These are phyloP conservation scores for Hippoglossus stenolepis DNA, from an alignment of 2,113 vertebrate genomes.

Conservation along the genomic window DNA sequence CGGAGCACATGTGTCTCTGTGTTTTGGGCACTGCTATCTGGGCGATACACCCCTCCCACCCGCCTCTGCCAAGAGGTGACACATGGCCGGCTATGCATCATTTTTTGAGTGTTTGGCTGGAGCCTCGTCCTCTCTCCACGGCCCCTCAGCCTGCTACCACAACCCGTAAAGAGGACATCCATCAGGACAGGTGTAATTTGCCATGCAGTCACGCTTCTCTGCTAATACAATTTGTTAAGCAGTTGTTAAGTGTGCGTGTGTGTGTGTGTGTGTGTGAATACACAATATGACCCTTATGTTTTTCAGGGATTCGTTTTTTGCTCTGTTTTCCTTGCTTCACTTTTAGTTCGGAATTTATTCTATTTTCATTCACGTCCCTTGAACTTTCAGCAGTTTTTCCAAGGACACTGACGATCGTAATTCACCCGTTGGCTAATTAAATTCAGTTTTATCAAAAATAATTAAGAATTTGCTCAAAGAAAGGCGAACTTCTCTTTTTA, in stretches of 20 bases:
- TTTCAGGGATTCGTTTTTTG: conserved; percentile 13
- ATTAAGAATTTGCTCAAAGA: conserved; percentile 47
- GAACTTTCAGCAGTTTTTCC: conserved; percentile 19
- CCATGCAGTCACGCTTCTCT: conserved; percentile 65
- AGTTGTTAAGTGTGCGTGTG: conserved; percentile 49
- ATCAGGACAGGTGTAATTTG: conserved; percentile 69
- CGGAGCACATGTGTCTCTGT: conserved; percentile 38
- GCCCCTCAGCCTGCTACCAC: conserved; percentile 40
- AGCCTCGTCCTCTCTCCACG: conserved; percentile 30
- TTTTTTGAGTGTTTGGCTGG: conserved; percentile 29
- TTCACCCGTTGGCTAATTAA: conserved; percentile 29
- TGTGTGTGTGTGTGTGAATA: conserved; percentile 1
- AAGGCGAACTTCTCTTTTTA: conserved; percentile 39
- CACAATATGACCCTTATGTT: conserved; percentile 1
- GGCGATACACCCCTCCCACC: conserved; percentile 28
- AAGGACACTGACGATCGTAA: conserved; percentile 3
- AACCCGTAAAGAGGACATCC: conserved; percentile 68
- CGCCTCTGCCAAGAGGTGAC: conserved; percentile 55
- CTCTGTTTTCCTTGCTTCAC: background rate
- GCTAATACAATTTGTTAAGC: conserved; percentile 71
- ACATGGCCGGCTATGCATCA: conserved; percentile 60
- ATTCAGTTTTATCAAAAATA: conserved; percentile 49
- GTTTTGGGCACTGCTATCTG: conserved; percentile 45
- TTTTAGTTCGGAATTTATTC: background rate
- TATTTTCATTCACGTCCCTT: background rate